phyloP scores from a whole-genome alignment of 2,113 vertebrate species.

The Platysteira castanea region DNA sequence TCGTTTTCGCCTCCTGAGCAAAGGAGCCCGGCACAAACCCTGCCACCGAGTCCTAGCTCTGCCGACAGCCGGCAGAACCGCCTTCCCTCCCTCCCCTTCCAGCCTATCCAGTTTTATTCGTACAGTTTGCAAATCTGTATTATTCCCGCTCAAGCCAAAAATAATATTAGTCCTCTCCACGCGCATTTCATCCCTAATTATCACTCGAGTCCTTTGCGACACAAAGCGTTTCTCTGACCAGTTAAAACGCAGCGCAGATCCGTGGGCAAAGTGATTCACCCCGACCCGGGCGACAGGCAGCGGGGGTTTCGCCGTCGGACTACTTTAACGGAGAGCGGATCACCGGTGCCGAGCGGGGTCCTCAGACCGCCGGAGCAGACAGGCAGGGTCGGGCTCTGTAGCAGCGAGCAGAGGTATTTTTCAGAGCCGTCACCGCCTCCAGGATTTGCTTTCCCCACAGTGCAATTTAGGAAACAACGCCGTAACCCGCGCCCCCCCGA shows the following conservation, averaged over 20 bases:
- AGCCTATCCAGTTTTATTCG: neutral
- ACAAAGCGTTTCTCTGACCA: neutral
- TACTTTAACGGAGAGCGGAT: neutral
- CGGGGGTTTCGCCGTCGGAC: neutral
- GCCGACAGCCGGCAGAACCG: neutral
- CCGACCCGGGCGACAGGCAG: neutral
- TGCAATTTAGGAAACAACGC: neutral
- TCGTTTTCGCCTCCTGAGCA: neutral
- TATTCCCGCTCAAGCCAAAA: slow-evolving; percentile 33
- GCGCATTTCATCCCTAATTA: slow-evolving; percentile 52
- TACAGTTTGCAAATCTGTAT: neutral
- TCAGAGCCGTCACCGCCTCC: neutral
- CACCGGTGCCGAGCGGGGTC: neutral
- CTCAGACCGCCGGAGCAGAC: neutral
- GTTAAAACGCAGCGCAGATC: neutral
- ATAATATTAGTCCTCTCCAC: slow-evolving; percentile 46
- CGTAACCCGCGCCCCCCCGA: neutral
- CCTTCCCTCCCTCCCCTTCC: neutral
- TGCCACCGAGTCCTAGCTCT: neutral
- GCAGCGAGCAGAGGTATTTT: neutral
- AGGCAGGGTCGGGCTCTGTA: neutral
- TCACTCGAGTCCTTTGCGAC: slow-evolving; percentile 35
- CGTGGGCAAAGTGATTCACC: neutral
- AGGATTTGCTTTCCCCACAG: neutral
- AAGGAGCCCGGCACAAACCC: neutral